Evolutionary conservation across 2,113 vertebrate species (phyloP).

Genomic region (Willisornis vidua): DNA sequence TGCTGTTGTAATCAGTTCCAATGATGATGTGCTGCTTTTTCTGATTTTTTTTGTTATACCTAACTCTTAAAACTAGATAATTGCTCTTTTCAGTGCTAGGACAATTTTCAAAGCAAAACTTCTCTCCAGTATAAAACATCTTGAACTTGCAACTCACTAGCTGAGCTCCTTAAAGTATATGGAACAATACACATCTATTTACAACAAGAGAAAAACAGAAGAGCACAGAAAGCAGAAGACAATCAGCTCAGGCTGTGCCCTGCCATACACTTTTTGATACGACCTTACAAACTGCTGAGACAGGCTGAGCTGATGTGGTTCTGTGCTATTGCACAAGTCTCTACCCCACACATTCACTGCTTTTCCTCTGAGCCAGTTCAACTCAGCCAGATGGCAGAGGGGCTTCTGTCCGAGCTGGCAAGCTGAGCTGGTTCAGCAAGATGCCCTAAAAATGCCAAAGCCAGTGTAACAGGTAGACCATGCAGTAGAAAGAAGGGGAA

Average conservation of each 20-base stretch:
- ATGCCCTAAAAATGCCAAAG: not conserved
- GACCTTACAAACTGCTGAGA: not conserved
- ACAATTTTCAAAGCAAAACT: not conserved
- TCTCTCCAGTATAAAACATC: not conserved
- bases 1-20: not conserved
- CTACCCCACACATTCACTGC: not conserved
- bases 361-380: not conserved
- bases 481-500: not conserved
- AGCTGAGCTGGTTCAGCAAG: not conserved
- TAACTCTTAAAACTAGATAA: not conserved
- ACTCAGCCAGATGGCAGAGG: not conserved
- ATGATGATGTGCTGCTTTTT: not conserved
- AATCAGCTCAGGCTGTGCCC: not conserved
- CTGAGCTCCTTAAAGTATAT: not conserved
- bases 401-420: not conserved
- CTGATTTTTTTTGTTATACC: not conserved
- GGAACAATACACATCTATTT: not conserved
- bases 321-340: too few species aligned
- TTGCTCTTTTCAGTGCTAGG: not conserved
- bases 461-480: not conserved
- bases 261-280: not conserved
- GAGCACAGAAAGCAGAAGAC: not conserved
- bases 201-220: not conserved
- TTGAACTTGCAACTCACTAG: not conserved
- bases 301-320: not conserved